A percentile compares a stretch with the other conserved stretches of the same genome.
These are phyloP conservation scores for Habrosyne pyritoides DNA, from an alignment of 2,888 invertebrate species.

Conservation along the genomic window DNA sequence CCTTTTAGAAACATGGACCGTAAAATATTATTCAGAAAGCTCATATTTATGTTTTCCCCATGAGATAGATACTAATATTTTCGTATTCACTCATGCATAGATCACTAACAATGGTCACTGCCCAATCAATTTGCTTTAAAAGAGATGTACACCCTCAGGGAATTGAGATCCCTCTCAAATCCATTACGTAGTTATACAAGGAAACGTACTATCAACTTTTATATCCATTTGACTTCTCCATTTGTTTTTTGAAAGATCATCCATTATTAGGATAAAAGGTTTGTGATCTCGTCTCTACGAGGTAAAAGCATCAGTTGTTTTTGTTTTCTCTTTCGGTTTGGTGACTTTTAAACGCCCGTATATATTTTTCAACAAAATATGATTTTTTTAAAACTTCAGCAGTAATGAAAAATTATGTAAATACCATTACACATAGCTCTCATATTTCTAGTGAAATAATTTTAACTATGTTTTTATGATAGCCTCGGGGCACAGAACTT, in stretches of 20 bases:
- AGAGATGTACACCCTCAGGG: conserved; percentile 53
- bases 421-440: too few relatives aligned
- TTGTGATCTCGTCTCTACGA: conserved; percentile 19
- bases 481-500: too few relatives aligned
- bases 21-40: neutral
- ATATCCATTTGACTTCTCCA: conserved; percentile 56
- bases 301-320: neutral
- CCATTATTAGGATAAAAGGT: conserved; percentile 63
- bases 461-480: too few relatives aligned
- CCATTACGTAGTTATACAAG: conserved; percentile 58
- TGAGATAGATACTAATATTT: neutral
- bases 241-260: conserved; percentile 65
- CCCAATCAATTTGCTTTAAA: conserved; percentile 56
- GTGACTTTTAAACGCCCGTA: neutral
- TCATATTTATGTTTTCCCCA: neutral
- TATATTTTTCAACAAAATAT: too few relatives aligned
- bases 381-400: too few relatives aligned
- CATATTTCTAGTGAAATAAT: too few relatives aligned
- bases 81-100: conserved; percentile 17
- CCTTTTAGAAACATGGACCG: neutral
- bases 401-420: too few relatives aligned
- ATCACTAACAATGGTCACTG: conserved; percentile 27
- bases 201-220: conserved; percentile 53
- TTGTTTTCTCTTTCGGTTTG: neutral
- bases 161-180: conserved; percentile 46